Conservation (phyloP, 2,888 invertebrate species). For the Euplagia quadripunctaria region DNA sequence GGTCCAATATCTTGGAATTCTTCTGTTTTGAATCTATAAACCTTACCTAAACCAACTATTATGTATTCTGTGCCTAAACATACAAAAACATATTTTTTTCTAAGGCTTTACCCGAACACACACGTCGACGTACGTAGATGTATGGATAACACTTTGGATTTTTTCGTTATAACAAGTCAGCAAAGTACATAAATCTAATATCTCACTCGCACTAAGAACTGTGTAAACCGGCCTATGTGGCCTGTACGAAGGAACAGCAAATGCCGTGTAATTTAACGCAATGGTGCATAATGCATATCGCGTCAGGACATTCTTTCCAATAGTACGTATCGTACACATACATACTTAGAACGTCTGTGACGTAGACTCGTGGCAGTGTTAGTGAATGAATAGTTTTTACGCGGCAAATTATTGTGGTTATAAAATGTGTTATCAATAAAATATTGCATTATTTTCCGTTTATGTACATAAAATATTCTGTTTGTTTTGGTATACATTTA, state of each 20-base stretch:
- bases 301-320: slow-evolving; percentile 54
- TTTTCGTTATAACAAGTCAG: too few species aligned
- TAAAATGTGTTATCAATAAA: background rate
- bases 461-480: background rate
- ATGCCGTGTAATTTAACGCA: slow-evolving; percentile 53
- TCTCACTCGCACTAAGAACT: background rate
- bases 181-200: too few species aligned
- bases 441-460: background rate
- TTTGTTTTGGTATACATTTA: slow-evolving; percentile 12
- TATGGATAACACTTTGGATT: too few species aligned
- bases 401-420: background rate
- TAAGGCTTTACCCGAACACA: too few species aligned
- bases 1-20: too few species aligned
- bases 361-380: background rate
- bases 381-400: slow-evolving; percentile 23
- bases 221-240: background rate
- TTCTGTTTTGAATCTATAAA: too few species aligned
- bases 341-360: too few species aligned
- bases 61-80: too few species aligned
- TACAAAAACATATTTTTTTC: too few species aligned
- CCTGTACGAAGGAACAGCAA: slow-evolving; percentile 33
- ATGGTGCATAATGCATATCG: slow-evolving; percentile 54
- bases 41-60: too few species aligned
- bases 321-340: slow-evolving; percentile 20
- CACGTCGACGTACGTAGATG: too few species aligned